Conservation (phyloP, 2,113 vertebrate genomes). For the Electrona antarctica region DNA sequence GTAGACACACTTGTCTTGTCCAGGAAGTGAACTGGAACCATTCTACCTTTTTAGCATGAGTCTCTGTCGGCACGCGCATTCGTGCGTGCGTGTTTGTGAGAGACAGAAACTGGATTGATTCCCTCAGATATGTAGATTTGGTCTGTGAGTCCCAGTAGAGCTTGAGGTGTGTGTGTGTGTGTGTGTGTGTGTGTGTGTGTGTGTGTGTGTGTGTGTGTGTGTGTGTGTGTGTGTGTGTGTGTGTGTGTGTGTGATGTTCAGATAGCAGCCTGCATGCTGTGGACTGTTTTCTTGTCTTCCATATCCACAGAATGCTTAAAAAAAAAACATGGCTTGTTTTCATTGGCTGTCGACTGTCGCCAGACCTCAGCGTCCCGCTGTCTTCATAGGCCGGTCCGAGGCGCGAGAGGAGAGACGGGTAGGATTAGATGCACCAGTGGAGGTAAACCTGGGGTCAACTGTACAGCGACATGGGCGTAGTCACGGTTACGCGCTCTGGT, state of each 20-base stretch:
- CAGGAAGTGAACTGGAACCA: conserved; percentile 63
- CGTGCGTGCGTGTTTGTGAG: conserved; percentile 1
- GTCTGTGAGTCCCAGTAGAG: conserved; percentile 16
- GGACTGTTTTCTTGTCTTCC: conserved; percentile 38
- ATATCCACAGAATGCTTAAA: conserved; percentile 48
- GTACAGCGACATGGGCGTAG: conserved; percentile 54
- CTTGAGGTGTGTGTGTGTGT: conserved; percentile 21
- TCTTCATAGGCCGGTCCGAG: conserved; percentile 48
- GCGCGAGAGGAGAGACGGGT: conserved; percentile 50
- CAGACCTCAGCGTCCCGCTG: conserved; percentile 52
- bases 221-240: conserved; percentile 6
- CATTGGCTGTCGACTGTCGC: conserved; percentile 53
- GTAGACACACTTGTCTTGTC: conserved; percentile 57
- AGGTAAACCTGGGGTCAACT: conserved; percentile 69
- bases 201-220: not conserved
- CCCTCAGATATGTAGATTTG: conserved; percentile 15
- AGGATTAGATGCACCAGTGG: conserved; percentile 60
- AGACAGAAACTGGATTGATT: conserved; percentile 38
- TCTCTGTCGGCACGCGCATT: conserved; percentile 12
- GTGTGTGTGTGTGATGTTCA: conserved; percentile 32
- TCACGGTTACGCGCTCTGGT: conserved; percentile 37
- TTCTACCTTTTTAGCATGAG: conserved; percentile 51
- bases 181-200: not conserved
- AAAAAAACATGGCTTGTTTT: conserved; percentile 27
- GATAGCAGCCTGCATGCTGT: conserved; percentile 63